phyloP scores from a whole-genome alignment of 2,797 vertebrate species.

The Bradypodion pumilum region DNA sequence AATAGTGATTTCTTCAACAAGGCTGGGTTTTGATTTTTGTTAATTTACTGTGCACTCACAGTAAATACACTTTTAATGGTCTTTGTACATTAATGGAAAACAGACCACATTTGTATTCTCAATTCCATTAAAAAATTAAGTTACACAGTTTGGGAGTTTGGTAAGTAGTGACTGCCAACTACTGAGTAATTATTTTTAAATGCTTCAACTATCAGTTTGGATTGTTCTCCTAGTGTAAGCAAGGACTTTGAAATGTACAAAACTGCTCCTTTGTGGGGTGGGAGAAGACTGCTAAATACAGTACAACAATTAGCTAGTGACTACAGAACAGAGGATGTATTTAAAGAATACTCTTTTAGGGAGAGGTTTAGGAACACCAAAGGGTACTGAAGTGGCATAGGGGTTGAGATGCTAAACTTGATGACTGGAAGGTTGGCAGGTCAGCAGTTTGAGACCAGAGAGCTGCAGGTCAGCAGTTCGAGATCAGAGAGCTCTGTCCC shows the following conservation, averaged over 20 bases:
- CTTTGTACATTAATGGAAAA: constrained; percentile 38
- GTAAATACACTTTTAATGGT: constrained; percentile 31
- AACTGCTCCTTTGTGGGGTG: too few relatives aligned
- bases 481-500: too few relatives aligned
- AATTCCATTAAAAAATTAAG: not conserved
- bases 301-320: not conserved
- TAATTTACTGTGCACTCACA: constrained; percentile 33
- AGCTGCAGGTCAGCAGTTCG: too few relatives aligned
- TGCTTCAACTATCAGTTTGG: too few relatives aligned
- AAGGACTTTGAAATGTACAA: not conserved
- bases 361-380: too few relatives aligned
- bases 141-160: not conserved
- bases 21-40: constrained; percentile 14
- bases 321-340: not conserved
- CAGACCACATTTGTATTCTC: not conserved
- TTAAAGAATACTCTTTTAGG: not conserved
- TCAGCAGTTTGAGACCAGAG: too few relatives aligned
- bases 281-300: too few relatives aligned
- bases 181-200: too few relatives aligned
- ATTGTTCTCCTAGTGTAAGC: not conserved
- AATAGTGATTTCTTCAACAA: constrained; percentile 47
- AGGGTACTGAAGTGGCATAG: too few relatives aligned
- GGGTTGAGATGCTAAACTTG: too few relatives aligned
- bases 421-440: too few relatives aligned
- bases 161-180: too few relatives aligned